phyloP scores from a whole-genome alignment of 2,797 vertebrate species.

The Orientallactaga sibirica region DNA sequence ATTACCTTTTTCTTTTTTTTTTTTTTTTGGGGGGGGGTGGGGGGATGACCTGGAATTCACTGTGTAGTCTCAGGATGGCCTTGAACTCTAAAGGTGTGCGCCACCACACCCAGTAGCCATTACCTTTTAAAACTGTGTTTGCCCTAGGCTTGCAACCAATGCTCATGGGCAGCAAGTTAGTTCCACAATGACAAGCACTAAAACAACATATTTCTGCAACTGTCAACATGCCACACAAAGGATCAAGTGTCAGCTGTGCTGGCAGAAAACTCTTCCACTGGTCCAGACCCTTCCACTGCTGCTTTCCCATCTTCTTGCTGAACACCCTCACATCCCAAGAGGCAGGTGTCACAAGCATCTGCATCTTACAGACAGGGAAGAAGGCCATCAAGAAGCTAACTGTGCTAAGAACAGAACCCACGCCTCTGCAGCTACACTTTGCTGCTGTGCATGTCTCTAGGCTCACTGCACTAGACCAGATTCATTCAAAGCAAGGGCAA shows the following conservation, averaged over 20 bases:
- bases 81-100: too few species aligned
- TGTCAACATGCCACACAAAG: background rate
- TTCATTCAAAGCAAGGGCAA: conserved; percentile 7
- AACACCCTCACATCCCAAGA: too few species aligned
- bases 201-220: background rate
- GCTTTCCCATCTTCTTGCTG: background rate
- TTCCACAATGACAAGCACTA: background rate
- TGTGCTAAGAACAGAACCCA: background rate
- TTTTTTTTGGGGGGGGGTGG: too few species aligned
- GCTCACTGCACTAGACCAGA: background rate
- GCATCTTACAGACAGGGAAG: background rate
- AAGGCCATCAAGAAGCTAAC: background rate
- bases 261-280: background rate
- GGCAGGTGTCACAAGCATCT: too few species aligned
- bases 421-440: background rate
- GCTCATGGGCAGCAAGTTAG: background rate
- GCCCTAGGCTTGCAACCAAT: background rate
- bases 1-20: background rate
- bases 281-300: too few species aligned
- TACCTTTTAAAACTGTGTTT: background rate
- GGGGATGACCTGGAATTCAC: too few species aligned
- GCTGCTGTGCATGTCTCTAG: background rate
- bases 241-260: background rate
- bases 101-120: too few species aligned
- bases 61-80: too few species aligned